Percentiles rank a stretch among this genome's conserved stretches.
phyloP scores from a whole-genome alignment of 1,140 invertebrate genomes.

The Helicorthomorpha holstii region DNA sequence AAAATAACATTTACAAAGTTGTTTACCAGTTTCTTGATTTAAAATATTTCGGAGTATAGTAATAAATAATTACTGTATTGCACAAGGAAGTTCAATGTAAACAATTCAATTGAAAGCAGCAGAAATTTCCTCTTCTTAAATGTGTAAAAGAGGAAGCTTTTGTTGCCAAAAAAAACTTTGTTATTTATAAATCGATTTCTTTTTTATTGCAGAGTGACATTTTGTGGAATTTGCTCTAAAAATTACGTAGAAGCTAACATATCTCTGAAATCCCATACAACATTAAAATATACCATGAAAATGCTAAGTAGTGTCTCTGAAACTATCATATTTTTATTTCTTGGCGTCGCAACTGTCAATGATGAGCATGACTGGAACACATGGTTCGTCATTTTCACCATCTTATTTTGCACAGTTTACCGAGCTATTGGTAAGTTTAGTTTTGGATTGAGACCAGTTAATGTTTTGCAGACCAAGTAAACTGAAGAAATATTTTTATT shows the following conservation, averaged over 20 bases:
- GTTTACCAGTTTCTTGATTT: too few species aligned
- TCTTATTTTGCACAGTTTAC: slow-evolving; percentile 85
- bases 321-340: slow-evolving; percentile 98
- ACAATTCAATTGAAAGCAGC: too few species aligned
- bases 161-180: too few species aligned
- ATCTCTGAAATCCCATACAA: slow-evolving; percentile 93
- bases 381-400: slow-evolving; percentile 81
- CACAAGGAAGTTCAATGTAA: too few species aligned
- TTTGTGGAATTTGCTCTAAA: slow-evolving; percentile 97
- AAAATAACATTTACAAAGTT: too few species aligned
- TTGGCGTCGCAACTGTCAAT: slow-evolving; percentile 90
- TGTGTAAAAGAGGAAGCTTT: too few species aligned
- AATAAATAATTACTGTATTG: too few species aligned
- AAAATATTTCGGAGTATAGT: too few species aligned
- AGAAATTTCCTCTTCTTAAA: too few species aligned
- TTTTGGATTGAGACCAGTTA: neutral
- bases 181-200: slow-evolving; percentile 10
- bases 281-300: slow-evolving; percentile 96
- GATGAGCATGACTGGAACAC: slow-evolving; percentile 89
- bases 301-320: slow-evolving; percentile 93
- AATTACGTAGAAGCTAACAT: slow-evolving; percentile 97
- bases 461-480: neutral
- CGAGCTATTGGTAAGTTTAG: slow-evolving; percentile 63
- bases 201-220: slow-evolving; percentile 62
- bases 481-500: slow-evolving; percentile 4